Evolutionary conservation across 2,888 invertebrate genomes (phyloP).

Genomic region (Drosophila conformis): DNA sequence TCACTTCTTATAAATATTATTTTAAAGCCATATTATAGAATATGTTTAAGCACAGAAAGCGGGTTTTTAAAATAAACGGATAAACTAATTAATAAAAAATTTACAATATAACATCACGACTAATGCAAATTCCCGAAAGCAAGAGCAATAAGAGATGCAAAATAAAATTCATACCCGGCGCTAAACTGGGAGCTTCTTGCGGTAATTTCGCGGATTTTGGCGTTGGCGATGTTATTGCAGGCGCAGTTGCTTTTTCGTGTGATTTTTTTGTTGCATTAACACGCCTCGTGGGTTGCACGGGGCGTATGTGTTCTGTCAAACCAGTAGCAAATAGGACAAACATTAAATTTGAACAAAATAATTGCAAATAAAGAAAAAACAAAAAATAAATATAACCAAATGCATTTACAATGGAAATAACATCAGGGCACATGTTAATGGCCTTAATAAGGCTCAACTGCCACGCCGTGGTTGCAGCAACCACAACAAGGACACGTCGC

Average conservation of each 20-base stretch:
- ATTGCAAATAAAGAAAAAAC: conserved; percentile 3
- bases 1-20: background rate
- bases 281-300: conserved; percentile 15
- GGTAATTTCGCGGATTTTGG: conserved; percentile 27
- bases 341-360: conserved; percentile 27
- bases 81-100: background rate
- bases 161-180: conserved; percentile 52
- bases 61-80: background rate
- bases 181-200: conserved; percentile 45
- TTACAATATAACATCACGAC: too few species aligned
- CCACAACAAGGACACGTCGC: conserved; percentile 53
- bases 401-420: conserved; percentile 25
- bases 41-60: background rate
- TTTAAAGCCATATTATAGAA: background rate
- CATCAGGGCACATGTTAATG: conserved; percentile 14
- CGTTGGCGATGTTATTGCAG: conserved; percentile 1
- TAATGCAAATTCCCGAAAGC: conserved; percentile 18
- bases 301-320: conserved; percentile 8
- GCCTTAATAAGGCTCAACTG: conserved; percentile 25
- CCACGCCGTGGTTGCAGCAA: conserved; percentile 34
- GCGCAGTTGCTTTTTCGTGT: conserved; percentile 3
- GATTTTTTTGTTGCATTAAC: conserved; percentile 7
- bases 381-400: conserved; percentile 7
- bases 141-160: background rate
- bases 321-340: conserved; percentile 12